Evolutionary conservation across 2,888 invertebrate genomes (phyloP), one percentile per base, ranked within the genome.

Genomic region (Eupithecia centaureata): DNA sequence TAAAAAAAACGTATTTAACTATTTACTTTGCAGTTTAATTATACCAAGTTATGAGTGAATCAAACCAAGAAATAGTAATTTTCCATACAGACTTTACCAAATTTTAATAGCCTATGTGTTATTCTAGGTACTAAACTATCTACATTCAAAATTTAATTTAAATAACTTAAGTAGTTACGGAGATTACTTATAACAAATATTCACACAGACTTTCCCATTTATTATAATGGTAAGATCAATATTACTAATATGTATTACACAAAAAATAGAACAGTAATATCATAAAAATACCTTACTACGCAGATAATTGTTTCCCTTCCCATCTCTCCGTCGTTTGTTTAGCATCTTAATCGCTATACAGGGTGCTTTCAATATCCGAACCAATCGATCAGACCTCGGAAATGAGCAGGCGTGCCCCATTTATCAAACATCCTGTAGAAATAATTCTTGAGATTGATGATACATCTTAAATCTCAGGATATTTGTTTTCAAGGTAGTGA

Each of bases 381-480:
- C 75, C 75, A 74, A 77, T 77, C 77, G 74, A 77, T 77, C 76
- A 76, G 74, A 67, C 59, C 60, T 69, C 71, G 67, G 73, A 73
- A 73, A 70, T 70, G 62, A 77, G 76, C 67, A 63, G 73, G 73
- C 75, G 73, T 76, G 71, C 68, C 70, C 65, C 74, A 77, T 79
- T 79, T 76, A 77, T 79, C 77, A 79, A 76, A 79, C 78, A 76
- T 61, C 72, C 73, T 73, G 74, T 72, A 75, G 73, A 76, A 68
- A 56, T 64, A 68, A 73, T 56, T 66, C 63, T 61, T 68, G 69
- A 63, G 71, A 66, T 66, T 57, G 38, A 70, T 65, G 68, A 56
- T 60, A 60, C 35, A 63, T 59, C 69, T 66, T 69, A 63, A 65
- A 66, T 68, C 52, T 61, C 57, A 32, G 56, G 63, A 61, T 61